phyloP scores from a whole-genome alignment of 2,888 invertebrate genomes.

The Aspidiotus rigidus region DNA sequence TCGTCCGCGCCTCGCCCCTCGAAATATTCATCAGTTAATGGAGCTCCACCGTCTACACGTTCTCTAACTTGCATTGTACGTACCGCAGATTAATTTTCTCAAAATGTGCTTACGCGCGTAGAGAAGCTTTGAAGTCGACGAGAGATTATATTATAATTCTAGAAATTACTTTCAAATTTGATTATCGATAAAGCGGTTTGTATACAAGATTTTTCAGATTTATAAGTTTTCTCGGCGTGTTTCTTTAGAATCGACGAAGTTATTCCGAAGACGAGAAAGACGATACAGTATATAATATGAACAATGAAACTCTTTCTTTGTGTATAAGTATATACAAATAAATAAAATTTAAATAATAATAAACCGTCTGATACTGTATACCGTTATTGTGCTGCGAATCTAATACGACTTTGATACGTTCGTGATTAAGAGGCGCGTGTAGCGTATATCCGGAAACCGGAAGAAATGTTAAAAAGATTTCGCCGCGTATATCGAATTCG shows the following conservation, averaged over 20 bases:
- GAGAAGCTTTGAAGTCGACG: background rate
- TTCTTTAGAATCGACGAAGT: too few relatives aligned
- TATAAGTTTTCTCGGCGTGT: too few relatives aligned
- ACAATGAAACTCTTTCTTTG: too few relatives aligned
- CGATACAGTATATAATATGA: too few relatives aligned
- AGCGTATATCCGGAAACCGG: constrained; percentile 26
- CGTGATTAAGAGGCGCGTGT: constrained; percentile 22
- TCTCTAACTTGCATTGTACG: background rate
- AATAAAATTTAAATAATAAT: background rate
- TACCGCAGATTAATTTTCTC: background rate
- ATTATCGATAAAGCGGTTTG: background rate
- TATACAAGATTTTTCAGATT: background rate
- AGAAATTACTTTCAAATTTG: constrained; percentile 1
- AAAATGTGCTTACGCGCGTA: background rate
- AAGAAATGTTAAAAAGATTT: constrained; percentile 22
- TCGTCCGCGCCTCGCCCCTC: background rate
- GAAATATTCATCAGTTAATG: background rate
- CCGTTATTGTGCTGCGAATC: constrained; percentile 11
- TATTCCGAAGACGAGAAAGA: too few relatives aligned
- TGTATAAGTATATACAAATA: background rate
- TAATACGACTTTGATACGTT: constrained; percentile 26
- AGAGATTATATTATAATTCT: constrained; percentile 4
- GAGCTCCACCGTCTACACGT: background rate
- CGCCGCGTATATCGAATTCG: constrained; percentile 22
- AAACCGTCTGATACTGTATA: constrained; percentile 1